A percentile compares a stretch with the other conserved stretches of the same genome.
Evolutionary conservation across 2,888 invertebrate genomes (phyloP).

Genomic region (Ophion costatus): DNA sequence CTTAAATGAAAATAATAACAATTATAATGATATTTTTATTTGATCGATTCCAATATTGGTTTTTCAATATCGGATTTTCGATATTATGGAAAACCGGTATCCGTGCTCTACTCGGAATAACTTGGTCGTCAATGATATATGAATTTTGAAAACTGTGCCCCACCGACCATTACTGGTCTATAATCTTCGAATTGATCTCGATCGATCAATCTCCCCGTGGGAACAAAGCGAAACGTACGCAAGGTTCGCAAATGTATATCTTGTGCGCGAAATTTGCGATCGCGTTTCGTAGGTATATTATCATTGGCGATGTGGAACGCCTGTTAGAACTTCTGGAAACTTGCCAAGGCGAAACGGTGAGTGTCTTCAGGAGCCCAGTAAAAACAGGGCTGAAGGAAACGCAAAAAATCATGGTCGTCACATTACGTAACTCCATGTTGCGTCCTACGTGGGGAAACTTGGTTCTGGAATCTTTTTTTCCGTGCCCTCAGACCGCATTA

Average conservation of each 20-base stretch:
- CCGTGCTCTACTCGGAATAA: no score
- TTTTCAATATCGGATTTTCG: no score
- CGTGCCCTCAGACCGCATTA: background rate
- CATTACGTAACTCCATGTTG: background rate
- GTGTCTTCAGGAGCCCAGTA: background rate
- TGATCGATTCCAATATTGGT: no score
- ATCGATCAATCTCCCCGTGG: background rate
- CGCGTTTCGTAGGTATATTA: slow-evolving; percentile 30
- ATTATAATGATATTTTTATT: no score
- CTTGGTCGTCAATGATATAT: no score
- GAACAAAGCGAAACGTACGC: slow-evolving; percentile 2
- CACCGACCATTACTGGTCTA: background rate
- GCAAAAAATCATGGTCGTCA: background rate
- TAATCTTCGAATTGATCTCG: background rate
- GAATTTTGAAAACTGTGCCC: background rate
- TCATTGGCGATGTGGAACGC: slow-evolving; percentile 19
- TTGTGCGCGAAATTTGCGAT: background rate
- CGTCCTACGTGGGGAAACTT: slow-evolving; percentile 1
- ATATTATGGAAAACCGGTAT: no score
- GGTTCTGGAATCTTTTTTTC: slow-evolving; percentile 18
- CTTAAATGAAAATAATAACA: no score
- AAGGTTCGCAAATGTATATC: slow-evolving; percentile 3
- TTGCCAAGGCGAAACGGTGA: slow-evolving; percentile 30
- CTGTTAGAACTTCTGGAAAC: slow-evolving; percentile 30
- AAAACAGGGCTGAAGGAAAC: background rate